A percentile compares a stretch with the other conserved stretches of the same genome.
phyloP scores from a whole-genome alignment of 2,113 vertebrate species.

The Podiceps cristatus region DNA sequence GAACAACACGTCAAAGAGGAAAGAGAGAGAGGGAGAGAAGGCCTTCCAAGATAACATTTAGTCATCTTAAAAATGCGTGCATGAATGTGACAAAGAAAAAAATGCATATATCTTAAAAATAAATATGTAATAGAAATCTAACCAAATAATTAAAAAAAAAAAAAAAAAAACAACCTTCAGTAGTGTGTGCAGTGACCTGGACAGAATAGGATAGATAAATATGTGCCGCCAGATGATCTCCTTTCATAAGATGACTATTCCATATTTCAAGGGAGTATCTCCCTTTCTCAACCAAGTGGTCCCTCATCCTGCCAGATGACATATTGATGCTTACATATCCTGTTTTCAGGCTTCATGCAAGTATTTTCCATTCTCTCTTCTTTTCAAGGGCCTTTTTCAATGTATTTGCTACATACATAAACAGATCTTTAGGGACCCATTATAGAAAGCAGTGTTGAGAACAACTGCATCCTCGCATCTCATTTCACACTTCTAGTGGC shows the following conservation, averaged over 20 bases:
- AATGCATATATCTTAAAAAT: background rate
- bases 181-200: background rate
- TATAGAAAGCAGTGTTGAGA: background rate
- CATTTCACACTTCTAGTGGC: background rate
- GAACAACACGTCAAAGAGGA: background rate
- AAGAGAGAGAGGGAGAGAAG: background rate
- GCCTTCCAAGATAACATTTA: slow-evolving; percentile 5
- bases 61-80: background rate
- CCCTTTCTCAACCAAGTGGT: background rate
- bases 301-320: background rate
- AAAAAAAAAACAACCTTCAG: background rate
- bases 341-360: background rate
- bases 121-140: background rate
- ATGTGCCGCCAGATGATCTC: background rate
- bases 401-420: background rate
- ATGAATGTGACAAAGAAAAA: background rate
- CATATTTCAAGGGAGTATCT: background rate
- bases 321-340: background rate
- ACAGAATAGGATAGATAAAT: background rate
- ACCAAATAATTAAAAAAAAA: background rate
- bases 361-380: background rate
- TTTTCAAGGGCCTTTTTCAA: background rate
- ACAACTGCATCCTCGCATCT: background rate
- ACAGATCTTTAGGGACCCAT: background rate
- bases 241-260: background rate